Evolutionary conservation across 2,797 vertebrate genomes (phyloP).

Genomic region (Chrysocyon brachyurus): DNA sequence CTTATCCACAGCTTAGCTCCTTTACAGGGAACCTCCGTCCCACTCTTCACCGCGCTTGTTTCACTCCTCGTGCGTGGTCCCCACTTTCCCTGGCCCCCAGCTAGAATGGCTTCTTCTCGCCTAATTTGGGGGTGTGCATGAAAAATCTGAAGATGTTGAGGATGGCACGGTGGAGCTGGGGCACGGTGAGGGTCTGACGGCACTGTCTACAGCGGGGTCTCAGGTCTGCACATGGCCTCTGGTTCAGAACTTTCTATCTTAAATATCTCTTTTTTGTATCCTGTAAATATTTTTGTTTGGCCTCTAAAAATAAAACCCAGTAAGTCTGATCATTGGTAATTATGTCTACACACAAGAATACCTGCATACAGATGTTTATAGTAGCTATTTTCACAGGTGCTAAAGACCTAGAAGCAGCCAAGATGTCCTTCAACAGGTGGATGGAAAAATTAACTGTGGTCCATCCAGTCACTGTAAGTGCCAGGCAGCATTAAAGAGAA

Average conservation of each 20-base stretch:
- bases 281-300: not conserved
- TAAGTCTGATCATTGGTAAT: no score
- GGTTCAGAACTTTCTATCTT: not conserved
- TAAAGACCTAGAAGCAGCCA: not conserved
- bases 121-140: no score
- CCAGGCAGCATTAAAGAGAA: not conserved
- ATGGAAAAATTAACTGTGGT: not conserved
- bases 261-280: not conserved
- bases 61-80: no score
- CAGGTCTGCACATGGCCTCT: not conserved
- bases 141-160: no score
- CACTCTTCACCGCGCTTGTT: no score
- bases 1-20: no score
- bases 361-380: rapidly evolving
- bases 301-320: not conserved
- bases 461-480: not conserved
- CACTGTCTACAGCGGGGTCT: not conserved
- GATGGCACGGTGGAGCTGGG: no score
- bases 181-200: no score
- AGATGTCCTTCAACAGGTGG: not conserved
- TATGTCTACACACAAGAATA: not conserved
- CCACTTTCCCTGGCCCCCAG: no score
- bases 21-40: no score
- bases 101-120: no score
- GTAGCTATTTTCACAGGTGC: not conserved